phyloP scores from a whole-genome alignment of 2,113 vertebrate genomes.

The Lucifuga dentata region DNA sequence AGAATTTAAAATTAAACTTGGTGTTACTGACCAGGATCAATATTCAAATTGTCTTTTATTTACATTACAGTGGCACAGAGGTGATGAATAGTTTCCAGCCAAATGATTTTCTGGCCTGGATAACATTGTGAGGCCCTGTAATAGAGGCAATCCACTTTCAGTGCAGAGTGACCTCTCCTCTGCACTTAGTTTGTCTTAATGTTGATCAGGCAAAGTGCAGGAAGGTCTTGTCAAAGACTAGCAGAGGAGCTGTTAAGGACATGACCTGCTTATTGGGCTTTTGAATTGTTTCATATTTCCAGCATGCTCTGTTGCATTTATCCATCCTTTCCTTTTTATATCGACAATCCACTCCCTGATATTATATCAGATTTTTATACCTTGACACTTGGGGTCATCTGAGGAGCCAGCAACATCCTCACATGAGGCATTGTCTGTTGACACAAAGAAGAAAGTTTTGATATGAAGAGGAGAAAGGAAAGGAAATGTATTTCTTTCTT shows the following conservation, averaged over 20 bases:
- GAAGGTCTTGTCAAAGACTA: constrained; percentile 50
- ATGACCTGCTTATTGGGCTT: constrained; percentile 31
- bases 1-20: constrained; percentile 8
- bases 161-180: constrained; percentile 24
- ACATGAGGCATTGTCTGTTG: constrained; percentile 89
- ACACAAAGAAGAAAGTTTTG: no score
- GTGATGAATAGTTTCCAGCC: constrained; percentile 40
- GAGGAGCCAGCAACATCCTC: constrained; percentile 90
- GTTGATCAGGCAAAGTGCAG: constrained; percentile 41
- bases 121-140: constrained; percentile 52
- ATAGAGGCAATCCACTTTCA: constrained; percentile 63
- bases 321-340: background rate
- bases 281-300: background rate
- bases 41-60: constrained; percentile 35
- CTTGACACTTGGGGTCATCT: constrained; percentile 91
- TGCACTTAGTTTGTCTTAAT: constrained; percentile 24
- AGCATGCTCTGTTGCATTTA: background rate
- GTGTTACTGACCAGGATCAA: background rate
- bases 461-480: no score
- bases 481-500: no score
- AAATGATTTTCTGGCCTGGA: constrained; percentile 64
- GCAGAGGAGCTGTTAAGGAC: constrained; percentile 21
- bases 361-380: constrained; percentile 77
- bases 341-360: background rate
- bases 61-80: constrained; percentile 30